Percentiles rank a stretch among this genome's conserved stretches.
These are phyloP conservation scores for Sesamia inferens DNA, from an alignment of 2,888 invertebrate genomes.

Conservation along the genomic window DNA sequence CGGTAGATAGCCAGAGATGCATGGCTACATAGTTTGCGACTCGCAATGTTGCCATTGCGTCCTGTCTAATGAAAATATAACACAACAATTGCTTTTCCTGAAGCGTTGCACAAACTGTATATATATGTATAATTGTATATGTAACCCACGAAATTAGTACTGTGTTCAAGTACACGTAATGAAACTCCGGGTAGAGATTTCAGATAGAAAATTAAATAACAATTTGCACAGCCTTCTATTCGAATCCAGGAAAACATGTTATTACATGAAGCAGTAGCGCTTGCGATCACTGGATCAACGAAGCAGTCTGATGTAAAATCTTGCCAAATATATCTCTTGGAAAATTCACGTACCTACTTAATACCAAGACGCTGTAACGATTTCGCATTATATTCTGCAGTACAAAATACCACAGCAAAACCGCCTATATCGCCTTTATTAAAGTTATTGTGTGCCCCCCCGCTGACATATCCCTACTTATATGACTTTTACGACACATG, in stretches of 20 bases:
- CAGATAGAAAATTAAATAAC: not conserved
- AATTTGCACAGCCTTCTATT: not conserved
- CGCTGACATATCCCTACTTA: constrained; percentile 71
- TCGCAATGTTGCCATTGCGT: no score
- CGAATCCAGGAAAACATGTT: not conserved
- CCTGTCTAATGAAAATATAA: not conserved
- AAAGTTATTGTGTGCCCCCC: constrained; percentile 74
- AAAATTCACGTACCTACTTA: not conserved
- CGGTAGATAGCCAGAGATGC: no score
- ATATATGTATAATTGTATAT: no score
- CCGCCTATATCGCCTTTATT: constrained; percentile 69
- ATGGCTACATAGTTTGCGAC: no score
- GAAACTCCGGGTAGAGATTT: not conserved
- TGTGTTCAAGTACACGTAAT: no score
- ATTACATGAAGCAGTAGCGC: not conserved
- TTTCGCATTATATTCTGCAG: constrained; percentile 42
- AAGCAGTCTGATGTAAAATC: not conserved
- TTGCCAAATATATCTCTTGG: not conserved
- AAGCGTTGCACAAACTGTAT: not conserved
- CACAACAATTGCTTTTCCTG: not conserved
- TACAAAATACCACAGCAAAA: constrained; percentile 56
- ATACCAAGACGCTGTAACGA: constrained; percentile 19
- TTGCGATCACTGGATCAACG: not conserved
- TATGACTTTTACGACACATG: constrained; percentile 81
- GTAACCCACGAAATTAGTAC: no score